Percentiles rank a stretch among this genome's conserved stretches.
These are phyloP conservation scores for Mirounga angustirostris DNA, from an alignment of 2,113 vertebrate species.

Conservation along the genomic window DNA sequence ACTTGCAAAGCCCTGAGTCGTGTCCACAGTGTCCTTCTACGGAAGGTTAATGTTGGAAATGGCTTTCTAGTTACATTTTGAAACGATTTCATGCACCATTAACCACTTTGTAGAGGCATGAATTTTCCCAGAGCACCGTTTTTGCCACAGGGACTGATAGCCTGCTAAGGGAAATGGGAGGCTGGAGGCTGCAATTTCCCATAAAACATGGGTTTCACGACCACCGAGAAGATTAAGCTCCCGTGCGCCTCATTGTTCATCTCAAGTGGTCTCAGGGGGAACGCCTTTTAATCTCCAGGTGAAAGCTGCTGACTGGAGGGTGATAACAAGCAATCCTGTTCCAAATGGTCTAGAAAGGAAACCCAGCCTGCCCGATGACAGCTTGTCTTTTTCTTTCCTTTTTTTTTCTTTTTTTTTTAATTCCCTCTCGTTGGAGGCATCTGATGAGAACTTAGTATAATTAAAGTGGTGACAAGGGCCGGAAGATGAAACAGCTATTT, in stretches of 20 bases:
- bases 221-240: not conserved
- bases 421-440: slow-evolving; percentile 64
- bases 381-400: not conserved
- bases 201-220: not conserved
- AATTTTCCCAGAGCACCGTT: slow-evolving; percentile 23
- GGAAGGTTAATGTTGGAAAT: not conserved
- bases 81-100: not conserved
- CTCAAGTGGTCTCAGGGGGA: not conserved
- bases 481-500: slow-evolving; percentile 75
- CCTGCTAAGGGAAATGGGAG: not conserved
- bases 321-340: slow-evolving; percentile 10
- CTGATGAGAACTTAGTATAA: slow-evolving; percentile 49
- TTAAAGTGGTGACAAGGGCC: slow-evolving; percentile 62
- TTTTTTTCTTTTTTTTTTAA: not conserved
- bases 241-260: rapidly evolving
- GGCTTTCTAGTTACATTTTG: not conserved
- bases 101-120: not conserved
- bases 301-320: not conserved
- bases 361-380: not conserved
- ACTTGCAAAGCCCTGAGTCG: rapidly evolving
- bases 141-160: not conserved
- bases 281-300: not conserved
- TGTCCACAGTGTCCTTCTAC: not conserved
- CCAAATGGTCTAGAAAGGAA: slow-evolving; percentile 36
- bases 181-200: not conserved